These are phyloP conservation scores for Bubo bubo DNA, from an alignment of 2,113 vertebrate species.

Conservation along the genomic window DNA sequence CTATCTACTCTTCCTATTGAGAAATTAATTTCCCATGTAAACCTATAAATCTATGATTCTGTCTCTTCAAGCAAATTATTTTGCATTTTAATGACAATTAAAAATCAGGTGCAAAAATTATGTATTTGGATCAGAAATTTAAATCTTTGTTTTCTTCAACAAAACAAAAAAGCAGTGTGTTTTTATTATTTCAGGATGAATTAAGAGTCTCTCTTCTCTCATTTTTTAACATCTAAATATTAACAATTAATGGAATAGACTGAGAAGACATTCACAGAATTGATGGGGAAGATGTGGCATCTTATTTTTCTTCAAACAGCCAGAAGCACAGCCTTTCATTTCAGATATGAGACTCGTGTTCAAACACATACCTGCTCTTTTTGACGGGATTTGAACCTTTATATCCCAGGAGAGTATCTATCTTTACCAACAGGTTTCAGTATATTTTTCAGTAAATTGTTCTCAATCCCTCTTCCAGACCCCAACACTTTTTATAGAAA, in stretches of 20 bases:
- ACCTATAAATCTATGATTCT: neutral
- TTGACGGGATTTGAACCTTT: neutral
- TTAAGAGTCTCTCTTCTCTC: neutral
- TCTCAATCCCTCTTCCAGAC: neutral
- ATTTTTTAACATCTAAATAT: neutral
- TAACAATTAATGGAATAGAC: neutral
- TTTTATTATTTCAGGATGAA: neutral
- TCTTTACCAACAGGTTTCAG: neutral
- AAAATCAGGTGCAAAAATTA: neutral
- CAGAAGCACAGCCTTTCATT: neutral
- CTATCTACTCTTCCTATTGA: neutral
- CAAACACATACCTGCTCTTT: neutral
- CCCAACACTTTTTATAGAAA: neutral
- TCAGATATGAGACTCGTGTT: neutral
- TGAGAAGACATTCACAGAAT: neutral
- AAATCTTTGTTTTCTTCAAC: neutral
- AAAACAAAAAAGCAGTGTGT: rapidly evolving
- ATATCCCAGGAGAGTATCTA: neutral
- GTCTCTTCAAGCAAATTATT: neutral
- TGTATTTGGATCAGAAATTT: neutral
- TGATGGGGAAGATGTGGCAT: neutral
- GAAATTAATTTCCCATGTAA: neutral
- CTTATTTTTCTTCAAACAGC: neutral
- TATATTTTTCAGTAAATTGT: neutral
- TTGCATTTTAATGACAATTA: neutral